Evolutionary conservation across 2,888 invertebrate species (phyloP).

Genomic region (Melanostoma mellinum): DNA sequence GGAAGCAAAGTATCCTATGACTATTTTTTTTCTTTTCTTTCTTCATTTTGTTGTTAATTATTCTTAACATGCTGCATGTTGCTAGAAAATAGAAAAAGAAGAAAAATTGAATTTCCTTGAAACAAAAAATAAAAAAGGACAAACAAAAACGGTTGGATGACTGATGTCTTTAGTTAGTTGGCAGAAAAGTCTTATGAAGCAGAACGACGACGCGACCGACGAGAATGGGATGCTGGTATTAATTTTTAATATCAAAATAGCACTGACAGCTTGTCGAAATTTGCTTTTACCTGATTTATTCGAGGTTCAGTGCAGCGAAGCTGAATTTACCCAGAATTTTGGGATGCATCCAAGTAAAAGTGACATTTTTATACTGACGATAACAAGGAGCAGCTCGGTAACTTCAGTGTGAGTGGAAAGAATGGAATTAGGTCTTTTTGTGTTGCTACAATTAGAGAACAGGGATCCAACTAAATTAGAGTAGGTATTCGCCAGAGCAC

Average conservation of each 20-base stretch:
- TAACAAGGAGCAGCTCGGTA: neutral
- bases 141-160: constrained; percentile 38
- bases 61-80: constrained; percentile 68
- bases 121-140: constrained; percentile 31
- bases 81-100: constrained; percentile 45
- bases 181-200: constrained; percentile 7
- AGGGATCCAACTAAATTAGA: too few relatives aligned
- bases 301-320: constrained; percentile 28
- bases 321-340: constrained; percentile 22
- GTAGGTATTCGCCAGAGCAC: too few relatives aligned
- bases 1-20: constrained; percentile 15
- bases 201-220: neutral
- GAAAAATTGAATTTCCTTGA: constrained; percentile 6
- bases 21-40: neutral
- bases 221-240: constrained; percentile 35
- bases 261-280: constrained; percentile 36
- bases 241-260: constrained; percentile 70
- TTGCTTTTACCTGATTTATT: constrained; percentile 31
- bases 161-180: constrained; percentile 37
- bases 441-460: too few relatives aligned
- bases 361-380: neutral
- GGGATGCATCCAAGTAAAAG: constrained; percentile 16
- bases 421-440: too few relatives aligned
- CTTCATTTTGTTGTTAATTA: constrained; percentile 58
- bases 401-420: too few relatives aligned